phyloP scores from a whole-genome alignment of 2,888 invertebrate genomes.

The Ceramica pisi region DNA sequence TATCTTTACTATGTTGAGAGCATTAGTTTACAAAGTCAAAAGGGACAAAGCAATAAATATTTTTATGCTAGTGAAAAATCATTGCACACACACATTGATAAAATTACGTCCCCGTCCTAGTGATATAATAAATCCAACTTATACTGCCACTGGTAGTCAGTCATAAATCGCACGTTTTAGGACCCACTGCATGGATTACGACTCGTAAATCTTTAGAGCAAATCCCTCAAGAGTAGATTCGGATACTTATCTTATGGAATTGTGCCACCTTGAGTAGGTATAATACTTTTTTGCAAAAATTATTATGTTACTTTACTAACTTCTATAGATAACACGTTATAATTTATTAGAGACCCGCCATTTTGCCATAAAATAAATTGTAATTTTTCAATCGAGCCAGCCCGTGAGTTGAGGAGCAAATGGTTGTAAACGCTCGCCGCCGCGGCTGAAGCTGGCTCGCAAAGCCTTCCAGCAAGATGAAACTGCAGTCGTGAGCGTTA shows the following conservation, averaged over 20 bases:
- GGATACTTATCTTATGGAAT: slow-evolving; percentile 46
- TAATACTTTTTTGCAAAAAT: slow-evolving; percentile 7
- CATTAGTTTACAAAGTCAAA: slow-evolving; percentile 9
- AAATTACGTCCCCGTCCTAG: slow-evolving; percentile 48
- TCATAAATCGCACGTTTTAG: slow-evolving; percentile 67
- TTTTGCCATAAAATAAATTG: too few species aligned
- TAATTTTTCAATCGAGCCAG: too few species aligned
- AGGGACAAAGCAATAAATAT: slow-evolving; percentile 40
- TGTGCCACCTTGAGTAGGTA: slow-evolving; percentile 11
- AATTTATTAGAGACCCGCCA: too few species aligned
- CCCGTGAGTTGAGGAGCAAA: too few species aligned
- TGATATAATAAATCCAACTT: slow-evolving; percentile 61
- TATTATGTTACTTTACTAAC: background rate
- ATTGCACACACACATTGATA: slow-evolving; percentile 43
- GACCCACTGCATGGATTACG: slow-evolving; percentile 59
- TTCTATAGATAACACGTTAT: background rate
- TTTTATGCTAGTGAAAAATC: slow-evolving; percentile 58
- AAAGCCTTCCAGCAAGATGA: too few species aligned
- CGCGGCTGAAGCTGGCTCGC: too few species aligned
- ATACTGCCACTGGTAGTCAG: slow-evolving; percentile 52
- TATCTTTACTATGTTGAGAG: too few species aligned
- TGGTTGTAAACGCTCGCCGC: too few species aligned
- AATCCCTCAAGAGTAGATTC: slow-evolving; percentile 52
- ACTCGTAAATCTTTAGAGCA: slow-evolving; percentile 63
- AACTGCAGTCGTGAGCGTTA: too few species aligned